phyloP scores from a whole-genome alignment of 2,888 invertebrate species.

The Lissocephala sabroskyi region DNA sequence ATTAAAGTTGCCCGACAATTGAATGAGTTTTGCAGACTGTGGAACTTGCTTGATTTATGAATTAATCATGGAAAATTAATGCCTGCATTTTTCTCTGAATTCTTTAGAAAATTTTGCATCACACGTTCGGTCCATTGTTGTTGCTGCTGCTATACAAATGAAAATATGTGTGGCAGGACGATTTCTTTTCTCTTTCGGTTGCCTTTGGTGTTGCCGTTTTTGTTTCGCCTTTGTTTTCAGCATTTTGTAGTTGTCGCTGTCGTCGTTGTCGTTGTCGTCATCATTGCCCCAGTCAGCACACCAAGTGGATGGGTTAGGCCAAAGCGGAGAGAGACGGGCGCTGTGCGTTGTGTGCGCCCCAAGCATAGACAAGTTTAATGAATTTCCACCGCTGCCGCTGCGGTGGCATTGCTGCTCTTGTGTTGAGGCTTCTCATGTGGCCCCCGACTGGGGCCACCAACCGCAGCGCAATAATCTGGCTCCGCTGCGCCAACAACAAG shows the following conservation, averaged over 20 bases:
- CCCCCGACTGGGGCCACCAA: neutral
- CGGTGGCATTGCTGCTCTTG: conserved; percentile 7
- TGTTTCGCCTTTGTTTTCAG: conserved; percentile 40
- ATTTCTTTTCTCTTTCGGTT: conserved; percentile 23
- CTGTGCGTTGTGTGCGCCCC: conserved; percentile 54
- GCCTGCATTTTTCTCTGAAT: no score
- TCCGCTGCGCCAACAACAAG: conserved; percentile 23
- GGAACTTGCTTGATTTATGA: no score
- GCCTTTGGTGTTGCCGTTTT: conserved; percentile 18
- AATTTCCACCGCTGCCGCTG: conserved; percentile 38
- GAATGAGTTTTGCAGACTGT: no score
- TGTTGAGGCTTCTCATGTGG: conserved; percentile 30
- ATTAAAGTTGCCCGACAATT: no score
- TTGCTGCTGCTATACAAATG: conserved; percentile 34
- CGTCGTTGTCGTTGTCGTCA: conserved; percentile 28
- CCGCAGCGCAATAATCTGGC: conserved; percentile 40
- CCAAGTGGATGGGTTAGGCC: neutral
- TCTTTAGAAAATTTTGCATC: no score
- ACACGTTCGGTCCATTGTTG: no score
- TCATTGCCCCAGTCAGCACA: conserved; percentile 41
- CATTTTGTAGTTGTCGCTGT: conserved; percentile 30
- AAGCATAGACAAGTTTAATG: conserved; percentile 61
- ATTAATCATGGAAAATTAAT: no score
- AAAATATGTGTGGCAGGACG: conserved; percentile 29
- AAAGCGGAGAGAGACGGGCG: conserved; percentile 33